Evolutionary conservation across 2,888 invertebrate species (phyloP), one percentile per base, ranked within the genome.

Genomic region (Gortyna flavago): DNA sequence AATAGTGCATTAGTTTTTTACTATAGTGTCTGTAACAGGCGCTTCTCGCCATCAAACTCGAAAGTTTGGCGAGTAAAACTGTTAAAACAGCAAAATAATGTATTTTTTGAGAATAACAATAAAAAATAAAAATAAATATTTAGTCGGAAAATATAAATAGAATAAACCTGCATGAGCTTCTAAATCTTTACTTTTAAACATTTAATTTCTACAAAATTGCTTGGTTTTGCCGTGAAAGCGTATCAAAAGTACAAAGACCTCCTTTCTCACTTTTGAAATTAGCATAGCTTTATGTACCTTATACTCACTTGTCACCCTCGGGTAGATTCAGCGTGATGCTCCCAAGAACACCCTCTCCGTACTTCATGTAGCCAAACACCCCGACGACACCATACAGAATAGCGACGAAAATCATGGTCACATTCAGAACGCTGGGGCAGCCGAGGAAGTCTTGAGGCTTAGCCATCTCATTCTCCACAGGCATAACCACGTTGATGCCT

Each of bases 401-500:
- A 0, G 98, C 97, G 0, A 99, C 99, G 16, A 98, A 97, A 0
- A 97, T 93, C 99, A 99, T 99, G 0, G 99, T 98, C 0, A 97
- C 97, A 88, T 99, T 99, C 0, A 99, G 96, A 0, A 99, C 98
- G 4, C 99, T 98, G 0, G 98, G 98, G 85, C 97, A 98, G 35
- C 98, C 97, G 65, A 99, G 97, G 90, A 98, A 98, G 69, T 98
- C 97, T 76, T 97, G 96, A 0, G 99, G 99, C 35, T 97, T 97
- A 62, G 97, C 97, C 99, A 99, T 99, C 70, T 98, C 98, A 92
- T 99, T 99, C 94, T 99, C 99, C 18, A 99, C 97, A 0, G 99
- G 99, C 97, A 99, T 98, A 3, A 99, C 98, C 69, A 98, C 98
- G 85, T 98, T 98, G 87, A 99, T 99, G 54, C 99, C 99, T 95